Percentiles rank a stretch among this genome's conserved stretches.
Conservation (phyloP, 2,113 vertebrate genomes). For the Epinephelus fuscoguttatus region DNA sequence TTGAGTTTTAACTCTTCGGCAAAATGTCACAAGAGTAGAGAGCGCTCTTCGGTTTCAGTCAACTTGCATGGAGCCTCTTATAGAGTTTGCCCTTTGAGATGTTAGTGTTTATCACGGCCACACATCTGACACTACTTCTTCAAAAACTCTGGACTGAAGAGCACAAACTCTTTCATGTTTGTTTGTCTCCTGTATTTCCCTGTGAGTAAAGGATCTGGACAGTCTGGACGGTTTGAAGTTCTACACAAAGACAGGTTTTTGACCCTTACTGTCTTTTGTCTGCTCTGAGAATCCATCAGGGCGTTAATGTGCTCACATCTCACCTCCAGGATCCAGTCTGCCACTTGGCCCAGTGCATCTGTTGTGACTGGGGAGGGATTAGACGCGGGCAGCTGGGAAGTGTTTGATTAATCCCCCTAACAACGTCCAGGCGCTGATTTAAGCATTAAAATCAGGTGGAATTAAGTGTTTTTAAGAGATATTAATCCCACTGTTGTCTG, state of each 20-base stretch:
- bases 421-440: slow-evolving; percentile 60
- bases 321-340: slow-evolving; percentile 50
- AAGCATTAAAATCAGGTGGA: slow-evolving; percentile 69
- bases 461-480: slow-evolving; percentile 65
- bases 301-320: slow-evolving; percentile 5
- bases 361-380: slow-evolving; percentile 68
- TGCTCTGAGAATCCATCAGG: background rate
- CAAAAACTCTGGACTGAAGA: background rate
- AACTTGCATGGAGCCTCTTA: background rate
- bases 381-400: slow-evolving; percentile 59
- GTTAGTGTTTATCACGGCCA: background rate
- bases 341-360: slow-evolving; percentile 47
- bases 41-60: no score
- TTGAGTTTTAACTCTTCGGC: background rate
- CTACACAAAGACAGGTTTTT: background rate
- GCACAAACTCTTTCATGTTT: background rate
- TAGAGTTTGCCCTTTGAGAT: background rate
- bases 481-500: slow-evolving; percentile 70
- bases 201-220: background rate
- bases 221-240: background rate
- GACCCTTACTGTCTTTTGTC: background rate
- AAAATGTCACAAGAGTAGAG: background rate
- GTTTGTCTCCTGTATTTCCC: background rate
- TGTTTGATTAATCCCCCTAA: slow-evolving; percentile 72
- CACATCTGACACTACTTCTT: background rate